Evolutionary conservation across 2,888 invertebrate genomes (phyloP).

Genomic region (Chelonus formosanus): DNA sequence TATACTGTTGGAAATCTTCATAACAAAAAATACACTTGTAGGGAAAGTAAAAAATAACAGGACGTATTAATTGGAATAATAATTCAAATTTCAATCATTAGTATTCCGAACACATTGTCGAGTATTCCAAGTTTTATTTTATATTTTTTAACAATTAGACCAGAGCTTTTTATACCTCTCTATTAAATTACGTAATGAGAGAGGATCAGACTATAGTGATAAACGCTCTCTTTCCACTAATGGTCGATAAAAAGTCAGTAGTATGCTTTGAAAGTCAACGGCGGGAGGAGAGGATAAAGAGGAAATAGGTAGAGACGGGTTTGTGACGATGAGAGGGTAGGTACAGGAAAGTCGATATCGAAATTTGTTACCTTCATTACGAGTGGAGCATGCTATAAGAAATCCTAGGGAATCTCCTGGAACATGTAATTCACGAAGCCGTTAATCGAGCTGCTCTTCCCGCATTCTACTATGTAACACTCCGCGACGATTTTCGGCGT

Average conservation of each 20-base stretch:
- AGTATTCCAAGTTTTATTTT: not conserved
- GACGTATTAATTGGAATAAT: not conserved
- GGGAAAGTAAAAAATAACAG: too few species aligned
- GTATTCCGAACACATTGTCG: not conserved
- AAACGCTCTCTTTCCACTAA: slow-evolving; percentile 10
- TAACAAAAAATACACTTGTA: too few species aligned
- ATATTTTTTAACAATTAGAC: not conserved
- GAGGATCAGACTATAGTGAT: not conserved
- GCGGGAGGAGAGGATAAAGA: slow-evolving; percentile 28
- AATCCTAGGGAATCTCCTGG: slow-evolving; percentile 20
- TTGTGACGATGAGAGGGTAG: not conserved
- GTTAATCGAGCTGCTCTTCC: slow-evolving; percentile 27
- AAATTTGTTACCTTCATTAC: slow-evolving; percentile 35
- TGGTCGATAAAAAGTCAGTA: slow-evolving; percentile 7
- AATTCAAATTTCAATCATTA: not conserved
- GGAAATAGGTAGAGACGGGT: slow-evolving; percentile 27
- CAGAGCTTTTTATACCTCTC: not conserved
- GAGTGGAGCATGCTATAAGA: slow-evolving; percentile 22
- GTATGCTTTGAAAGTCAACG: too few species aligned
- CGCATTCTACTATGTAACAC: slow-evolving; percentile 15
- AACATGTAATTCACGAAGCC: slow-evolving; percentile 33
- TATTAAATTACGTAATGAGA: slow-evolving; percentile 3
- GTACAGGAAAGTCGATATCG: slow-evolving; percentile 23
- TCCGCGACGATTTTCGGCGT: slow-evolving; percentile 35
- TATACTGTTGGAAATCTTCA: too few species aligned